Percentiles rank a stretch among this genome's conserved stretches.
Conservation (phyloP, 2,797 vertebrate genomes). For the Perodicticus potto region DNA sequence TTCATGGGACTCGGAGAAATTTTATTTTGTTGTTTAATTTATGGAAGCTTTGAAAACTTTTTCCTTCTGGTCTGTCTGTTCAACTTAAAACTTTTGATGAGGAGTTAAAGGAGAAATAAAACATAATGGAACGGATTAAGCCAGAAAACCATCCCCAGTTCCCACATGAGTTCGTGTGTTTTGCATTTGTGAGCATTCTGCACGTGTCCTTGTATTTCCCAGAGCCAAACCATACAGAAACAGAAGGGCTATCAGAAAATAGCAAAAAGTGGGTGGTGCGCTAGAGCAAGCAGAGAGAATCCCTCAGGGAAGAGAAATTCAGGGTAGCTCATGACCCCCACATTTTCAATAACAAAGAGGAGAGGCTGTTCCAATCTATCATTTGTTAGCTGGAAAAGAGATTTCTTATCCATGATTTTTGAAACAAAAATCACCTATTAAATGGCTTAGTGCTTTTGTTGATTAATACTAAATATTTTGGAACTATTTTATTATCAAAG, state of each 20-base stretch:
- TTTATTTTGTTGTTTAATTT: constrained; percentile 53
- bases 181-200: neutral
- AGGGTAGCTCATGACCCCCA: neutral
- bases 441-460: constrained; percentile 43
- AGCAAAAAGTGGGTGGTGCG: neutral
- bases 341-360: neutral
- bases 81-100: constrained; percentile 5
- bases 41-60: constrained; percentile 43
- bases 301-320: neutral
- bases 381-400: neutral
- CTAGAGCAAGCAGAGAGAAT: neutral
- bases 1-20: neutral
- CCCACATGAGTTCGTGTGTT: neutral
- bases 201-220: neutral
- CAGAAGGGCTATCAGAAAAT: neutral
- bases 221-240: neutral
- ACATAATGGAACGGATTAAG: neutral
- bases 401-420: neutral
- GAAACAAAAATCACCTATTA: constrained; percentile 27
- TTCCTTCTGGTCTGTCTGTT: neutral
- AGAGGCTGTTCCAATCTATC: neutral
- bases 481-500: constrained; percentile 41
- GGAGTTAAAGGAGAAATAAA: constrained; percentile 24
- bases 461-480: constrained; percentile 45
- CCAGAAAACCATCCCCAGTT: neutral